phyloP scores from a whole-genome alignment of 2,888 invertebrate species.

The Phymatocera aterrima region DNA sequence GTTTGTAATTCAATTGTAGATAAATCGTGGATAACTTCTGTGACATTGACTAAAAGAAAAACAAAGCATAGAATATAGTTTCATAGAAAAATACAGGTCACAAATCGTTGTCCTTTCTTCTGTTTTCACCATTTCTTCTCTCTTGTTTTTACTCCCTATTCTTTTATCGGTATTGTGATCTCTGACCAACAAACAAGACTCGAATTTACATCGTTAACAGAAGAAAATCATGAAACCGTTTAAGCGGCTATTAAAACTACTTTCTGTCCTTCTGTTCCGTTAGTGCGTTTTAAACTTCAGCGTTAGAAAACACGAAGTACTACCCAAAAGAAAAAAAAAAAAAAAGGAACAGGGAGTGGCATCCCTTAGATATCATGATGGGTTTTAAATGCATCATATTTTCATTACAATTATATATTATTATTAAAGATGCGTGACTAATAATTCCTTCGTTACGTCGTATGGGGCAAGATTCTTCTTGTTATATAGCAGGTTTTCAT shows the following conservation, averaged over 20 bases:
- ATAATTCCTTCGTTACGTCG: neutral
- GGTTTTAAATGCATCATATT: neutral
- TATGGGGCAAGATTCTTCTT: neutral
- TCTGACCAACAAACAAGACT: too few species aligned
- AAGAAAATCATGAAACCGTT: too few species aligned
- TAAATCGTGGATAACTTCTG: constrained; percentile 1
- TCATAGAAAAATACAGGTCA: too few species aligned
- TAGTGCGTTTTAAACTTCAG: too few species aligned
- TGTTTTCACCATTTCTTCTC: too few species aligned
- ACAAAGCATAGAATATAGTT: too few species aligned
- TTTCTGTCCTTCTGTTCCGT: too few species aligned
- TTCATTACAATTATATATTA: neutral
- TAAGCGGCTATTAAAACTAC: too few species aligned
- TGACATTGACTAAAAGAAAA: neutral
- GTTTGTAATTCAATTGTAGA: neutral
- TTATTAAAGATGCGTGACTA: neutral
- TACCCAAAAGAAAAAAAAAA: neutral
- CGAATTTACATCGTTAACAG: too few species aligned
- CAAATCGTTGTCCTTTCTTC: too few species aligned
- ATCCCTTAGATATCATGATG: neutral
- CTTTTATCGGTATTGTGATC: too few species aligned
- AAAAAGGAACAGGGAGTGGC: constrained; percentile 19
- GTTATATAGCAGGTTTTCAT: neutral
- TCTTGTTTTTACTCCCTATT: too few species aligned
- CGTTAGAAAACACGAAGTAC: neutral